Conservation (phyloP, 1,140 invertebrate genomes). For the Drosophila takahashii region DNA sequence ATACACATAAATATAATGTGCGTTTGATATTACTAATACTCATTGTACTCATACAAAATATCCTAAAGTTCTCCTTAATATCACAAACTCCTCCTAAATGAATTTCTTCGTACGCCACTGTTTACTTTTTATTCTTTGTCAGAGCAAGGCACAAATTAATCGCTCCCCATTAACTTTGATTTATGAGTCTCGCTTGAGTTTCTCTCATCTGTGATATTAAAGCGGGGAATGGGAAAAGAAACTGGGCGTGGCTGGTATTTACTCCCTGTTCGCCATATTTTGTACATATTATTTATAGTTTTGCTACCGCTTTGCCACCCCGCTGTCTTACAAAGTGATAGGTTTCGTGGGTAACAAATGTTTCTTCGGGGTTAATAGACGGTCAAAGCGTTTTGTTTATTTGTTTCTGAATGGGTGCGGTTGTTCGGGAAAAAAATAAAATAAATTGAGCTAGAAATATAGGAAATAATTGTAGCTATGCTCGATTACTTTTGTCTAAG, state of each 20-base stretch:
- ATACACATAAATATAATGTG: too few species aligned
- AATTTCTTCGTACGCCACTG: background rate
- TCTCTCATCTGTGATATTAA: constrained; percentile 14
- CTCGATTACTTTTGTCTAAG: too few species aligned
- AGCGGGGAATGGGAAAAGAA: constrained; percentile 6
- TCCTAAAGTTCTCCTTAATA: background rate
- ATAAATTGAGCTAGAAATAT: background rate
- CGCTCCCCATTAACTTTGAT: constrained; percentile 74
- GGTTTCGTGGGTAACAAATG: constrained; percentile 58
- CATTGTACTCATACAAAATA: background rate
- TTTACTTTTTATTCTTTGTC: constrained; percentile 25
- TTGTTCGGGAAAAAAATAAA: too few species aligned
- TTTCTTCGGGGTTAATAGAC: constrained; percentile 56
- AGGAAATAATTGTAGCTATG: background rate
- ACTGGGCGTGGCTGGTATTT: constrained; percentile 49
- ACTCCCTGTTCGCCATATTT: constrained; percentile 62
- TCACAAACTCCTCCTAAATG: background rate
- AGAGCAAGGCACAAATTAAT: constrained; percentile 65
- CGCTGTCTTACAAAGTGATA: constrained; percentile 9
- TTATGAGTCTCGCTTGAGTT: constrained; percentile 51
- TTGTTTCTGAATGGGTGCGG: background rate
- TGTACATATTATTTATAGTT: constrained; percentile 75
- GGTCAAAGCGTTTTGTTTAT: constrained; percentile 26
- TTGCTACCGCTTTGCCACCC: constrained; percentile 23
- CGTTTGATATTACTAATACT: too few species aligned